These are phyloP conservation scores for Ormyrus nitidulus DNA, from an alignment of 2,888 invertebrate species.

Conservation along the genomic window DNA sequence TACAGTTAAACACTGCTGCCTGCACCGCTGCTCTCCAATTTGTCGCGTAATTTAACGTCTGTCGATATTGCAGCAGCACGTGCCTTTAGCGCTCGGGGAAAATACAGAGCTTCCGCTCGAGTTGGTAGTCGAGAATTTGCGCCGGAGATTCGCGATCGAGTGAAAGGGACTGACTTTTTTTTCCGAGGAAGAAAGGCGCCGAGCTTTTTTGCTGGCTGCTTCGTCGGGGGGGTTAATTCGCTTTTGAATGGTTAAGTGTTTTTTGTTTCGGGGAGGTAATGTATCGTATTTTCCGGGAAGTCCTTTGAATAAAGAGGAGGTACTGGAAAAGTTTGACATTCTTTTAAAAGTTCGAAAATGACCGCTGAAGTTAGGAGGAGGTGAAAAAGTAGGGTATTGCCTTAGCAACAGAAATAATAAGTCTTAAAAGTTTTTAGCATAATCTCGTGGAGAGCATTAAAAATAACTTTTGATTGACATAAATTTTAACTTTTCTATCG, in stretches of 20 bases:
- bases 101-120: slow-evolving; percentile 7
- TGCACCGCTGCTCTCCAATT: slow-evolving; percentile 38
- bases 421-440: slow-evolving; percentile 18
- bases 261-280: too few species aligned
- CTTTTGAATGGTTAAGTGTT: too few species aligned
- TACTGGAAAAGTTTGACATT: neutral
- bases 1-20: slow-evolving; percentile 58
- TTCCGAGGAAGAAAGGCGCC: neutral
- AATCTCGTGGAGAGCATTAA: slow-evolving; percentile 19
- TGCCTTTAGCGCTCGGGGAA: slow-evolving; percentile 22
- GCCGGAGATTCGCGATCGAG: slow-evolving; percentile 17
- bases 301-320: neutral
- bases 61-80: slow-evolving; percentile 51
- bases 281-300: neutral
- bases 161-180: slow-evolving; percentile 5
- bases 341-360: slow-evolving; percentile 6
- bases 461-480: slow-evolving; percentile 32
- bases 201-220: neutral
- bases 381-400: slow-evolving; percentile 21
- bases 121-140: slow-evolving; percentile 25
- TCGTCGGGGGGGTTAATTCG: too few species aligned
- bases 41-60: slow-evolving; percentile 58
- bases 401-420: slow-evolving; percentile 19
- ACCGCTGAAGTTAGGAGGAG: slow-evolving; percentile 10
- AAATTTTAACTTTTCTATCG: slow-evolving; percentile 9